Conservation (phyloP, 2,113 vertebrate genomes). For the Myodes glareolus region DNA sequence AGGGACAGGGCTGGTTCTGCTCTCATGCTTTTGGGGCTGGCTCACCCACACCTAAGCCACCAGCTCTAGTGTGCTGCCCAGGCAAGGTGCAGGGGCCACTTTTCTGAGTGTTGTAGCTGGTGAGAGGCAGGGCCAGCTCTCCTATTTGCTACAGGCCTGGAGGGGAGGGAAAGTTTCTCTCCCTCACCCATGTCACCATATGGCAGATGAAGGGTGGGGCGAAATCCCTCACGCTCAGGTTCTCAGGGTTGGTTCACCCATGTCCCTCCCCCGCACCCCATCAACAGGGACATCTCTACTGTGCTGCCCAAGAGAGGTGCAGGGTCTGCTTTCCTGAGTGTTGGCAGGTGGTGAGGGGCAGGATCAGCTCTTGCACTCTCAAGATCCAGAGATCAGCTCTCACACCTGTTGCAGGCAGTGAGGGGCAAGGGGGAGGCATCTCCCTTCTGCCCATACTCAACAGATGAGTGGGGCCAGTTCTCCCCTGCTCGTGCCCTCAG, state of each 20-base stretch:
- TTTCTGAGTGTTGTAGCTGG: background rate
- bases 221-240: background rate
- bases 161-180: background rate
- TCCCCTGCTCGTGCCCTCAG: too few relatives aligned
- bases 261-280: too few relatives aligned
- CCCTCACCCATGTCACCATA: background rate
- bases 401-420: too few relatives aligned
- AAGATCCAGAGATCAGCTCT: too few relatives aligned
- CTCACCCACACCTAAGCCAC: background rate
- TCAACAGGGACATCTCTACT: background rate
- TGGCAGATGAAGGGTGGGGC: background rate
- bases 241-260: too few relatives aligned
- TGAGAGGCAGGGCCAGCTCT: background rate
- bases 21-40: background rate
- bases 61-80: background rate
- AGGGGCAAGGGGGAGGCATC: too few relatives aligned
- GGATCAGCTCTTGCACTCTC: too few relatives aligned
- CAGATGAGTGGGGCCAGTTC: too few relatives aligned
- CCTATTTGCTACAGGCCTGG: too few relatives aligned
- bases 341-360: too few relatives aligned
- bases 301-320: background rate
- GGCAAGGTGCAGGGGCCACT: background rate
- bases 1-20: background rate
- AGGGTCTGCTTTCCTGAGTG: too few relatives aligned
- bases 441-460: too few relatives aligned